Conservation (phyloP, 1,140 invertebrate genomes). For the Papilio dardanus region DNA sequence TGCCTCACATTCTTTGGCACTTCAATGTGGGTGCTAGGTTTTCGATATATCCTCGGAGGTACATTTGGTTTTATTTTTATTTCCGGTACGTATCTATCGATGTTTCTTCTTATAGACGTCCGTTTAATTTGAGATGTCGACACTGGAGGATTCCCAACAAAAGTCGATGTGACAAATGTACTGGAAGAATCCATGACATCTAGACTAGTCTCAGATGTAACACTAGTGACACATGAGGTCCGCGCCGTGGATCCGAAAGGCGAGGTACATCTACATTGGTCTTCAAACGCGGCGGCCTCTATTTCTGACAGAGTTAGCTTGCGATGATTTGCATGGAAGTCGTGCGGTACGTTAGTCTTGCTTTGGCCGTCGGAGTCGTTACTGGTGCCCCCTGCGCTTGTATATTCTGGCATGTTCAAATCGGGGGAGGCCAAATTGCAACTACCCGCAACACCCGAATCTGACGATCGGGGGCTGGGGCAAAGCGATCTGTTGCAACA, state of each 20-base stretch:
- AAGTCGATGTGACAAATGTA: conserved; percentile 78
- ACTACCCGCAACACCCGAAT: conserved; percentile 92
- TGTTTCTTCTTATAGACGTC: conserved; percentile 76
- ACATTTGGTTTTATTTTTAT: conserved; percentile 72
- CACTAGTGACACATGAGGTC: conserved; percentile 83
- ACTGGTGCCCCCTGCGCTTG: conserved; percentile 50
- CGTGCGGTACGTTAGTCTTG: conserved; percentile 61
- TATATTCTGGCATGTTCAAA: conserved; percentile 73
- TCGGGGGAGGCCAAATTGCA: conserved; percentile 87
- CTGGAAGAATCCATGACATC: conserved; percentile 78
- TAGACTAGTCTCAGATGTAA: conserved; percentile 80
- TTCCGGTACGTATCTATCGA: conserved; percentile 68
- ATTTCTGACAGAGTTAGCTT: conserved; percentile 83
- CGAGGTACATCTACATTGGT: conserved; percentile 88
- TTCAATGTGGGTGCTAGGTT: conserved; percentile 77
- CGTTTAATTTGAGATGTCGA: conserved; percentile 71
- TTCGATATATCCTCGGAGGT: conserved; percentile 72
- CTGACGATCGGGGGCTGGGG: conserved; percentile 88
- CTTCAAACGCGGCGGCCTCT: conserved; percentile 86
- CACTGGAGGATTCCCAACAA: conserved; percentile 61
- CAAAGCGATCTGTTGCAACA: conserved; percentile 84
- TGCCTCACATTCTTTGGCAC: conserved; percentile 77
- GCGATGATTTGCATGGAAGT: conserved; percentile 54
- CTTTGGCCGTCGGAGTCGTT: conserved; percentile 69
- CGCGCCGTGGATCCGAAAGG: conserved; percentile 88